Evolutionary conservation across 2,797 vertebrate species (phyloP).

Genomic region (Danio choprae): DNA sequence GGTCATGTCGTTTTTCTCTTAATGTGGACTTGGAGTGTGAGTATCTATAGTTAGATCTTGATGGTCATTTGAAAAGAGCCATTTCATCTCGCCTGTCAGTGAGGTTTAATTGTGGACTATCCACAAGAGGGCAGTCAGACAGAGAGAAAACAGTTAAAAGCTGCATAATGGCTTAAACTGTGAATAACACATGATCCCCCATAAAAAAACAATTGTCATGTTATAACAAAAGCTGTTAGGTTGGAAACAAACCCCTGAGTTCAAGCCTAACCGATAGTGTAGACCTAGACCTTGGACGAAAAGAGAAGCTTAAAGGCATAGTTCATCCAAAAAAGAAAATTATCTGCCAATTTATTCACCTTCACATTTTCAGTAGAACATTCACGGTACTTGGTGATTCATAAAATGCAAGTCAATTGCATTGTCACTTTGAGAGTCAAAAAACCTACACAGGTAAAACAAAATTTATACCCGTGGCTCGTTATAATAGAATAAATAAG

Average conservation of each 20-base stretch:
- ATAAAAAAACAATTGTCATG: neutral
- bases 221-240: neutral
- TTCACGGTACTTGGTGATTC: no score
- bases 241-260: conserved; percentile 45
- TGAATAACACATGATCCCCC: neutral
- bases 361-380: no score
- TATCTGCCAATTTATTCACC: no score
- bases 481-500: no score
- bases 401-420: no score
- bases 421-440: no score
- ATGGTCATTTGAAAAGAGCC: conserved; percentile 24
- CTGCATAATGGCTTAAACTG: neutral
- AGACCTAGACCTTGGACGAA: conserved; percentile 9
- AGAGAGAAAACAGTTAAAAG: conserved; percentile 28
- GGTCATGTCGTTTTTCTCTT: neutral
- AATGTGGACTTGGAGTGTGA: neutral
- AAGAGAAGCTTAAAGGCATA: neutral
- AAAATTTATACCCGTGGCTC: no score
- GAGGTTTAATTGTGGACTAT: conserved; percentile 20
- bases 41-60: neutral
- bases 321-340: no score
- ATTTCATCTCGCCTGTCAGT: conserved; percentile 25
- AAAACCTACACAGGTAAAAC: no score
- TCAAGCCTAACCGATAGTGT: conserved; percentile 4
- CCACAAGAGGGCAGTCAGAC: conserved; percentile 59